Percentiles rank a stretch among this genome's conserved stretches.
These are phyloP conservation scores for Leptoteleia sp. DNA, from an alignment of 1,140 invertebrate genomes.

Conservation along the genomic window DNA sequence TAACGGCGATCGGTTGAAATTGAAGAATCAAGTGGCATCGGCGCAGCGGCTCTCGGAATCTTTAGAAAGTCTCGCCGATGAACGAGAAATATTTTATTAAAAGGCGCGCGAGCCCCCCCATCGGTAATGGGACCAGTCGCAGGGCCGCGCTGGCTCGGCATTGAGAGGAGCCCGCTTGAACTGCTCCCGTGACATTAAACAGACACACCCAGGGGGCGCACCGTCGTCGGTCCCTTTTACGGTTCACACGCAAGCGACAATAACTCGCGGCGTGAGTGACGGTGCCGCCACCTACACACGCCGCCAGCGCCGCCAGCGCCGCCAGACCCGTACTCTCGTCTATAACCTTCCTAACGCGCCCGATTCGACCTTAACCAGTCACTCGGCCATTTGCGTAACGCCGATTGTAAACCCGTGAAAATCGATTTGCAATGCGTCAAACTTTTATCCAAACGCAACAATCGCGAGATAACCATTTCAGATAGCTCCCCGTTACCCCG, in stretches of 20 bases:
- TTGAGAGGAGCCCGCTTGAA: slow-evolving; percentile 51
- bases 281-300: slow-evolving; percentile 56
- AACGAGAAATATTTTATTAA: slow-evolving; percentile 57
- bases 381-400: slow-evolving; percentile 73
- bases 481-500: too few species aligned
- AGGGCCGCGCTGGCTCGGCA: slow-evolving; percentile 30
- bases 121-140: slow-evolving; percentile 59
- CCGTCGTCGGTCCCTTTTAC: slow-evolving; percentile 62
- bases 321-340: too few species aligned
- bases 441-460: too few species aligned
- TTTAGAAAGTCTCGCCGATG: slow-evolving; percentile 61
- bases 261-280: slow-evolving; percentile 47
- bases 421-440: too few species aligned
- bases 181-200: slow-evolving; percentile 74
- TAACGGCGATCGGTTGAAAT: slow-evolving; percentile 13
- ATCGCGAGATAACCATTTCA: too few species aligned
- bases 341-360: slow-evolving; percentile 72
- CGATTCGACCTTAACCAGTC: slow-evolving; percentile 74
- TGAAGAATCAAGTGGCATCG: not conserved
- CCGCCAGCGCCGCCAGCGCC: slow-evolving; percentile 31
- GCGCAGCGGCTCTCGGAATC: slow-evolving; percentile 9
- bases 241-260: slow-evolving; percentile 69
- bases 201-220: slow-evolving; percentile 71
- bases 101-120: slow-evolving; percentile 55
- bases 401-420: slow-evolving; percentile 34